These are phyloP conservation scores for Akabosia matsudoensis DNA, from an alignment of 1,140 invertebrate genomes.

Conservation along the genomic window DNA sequence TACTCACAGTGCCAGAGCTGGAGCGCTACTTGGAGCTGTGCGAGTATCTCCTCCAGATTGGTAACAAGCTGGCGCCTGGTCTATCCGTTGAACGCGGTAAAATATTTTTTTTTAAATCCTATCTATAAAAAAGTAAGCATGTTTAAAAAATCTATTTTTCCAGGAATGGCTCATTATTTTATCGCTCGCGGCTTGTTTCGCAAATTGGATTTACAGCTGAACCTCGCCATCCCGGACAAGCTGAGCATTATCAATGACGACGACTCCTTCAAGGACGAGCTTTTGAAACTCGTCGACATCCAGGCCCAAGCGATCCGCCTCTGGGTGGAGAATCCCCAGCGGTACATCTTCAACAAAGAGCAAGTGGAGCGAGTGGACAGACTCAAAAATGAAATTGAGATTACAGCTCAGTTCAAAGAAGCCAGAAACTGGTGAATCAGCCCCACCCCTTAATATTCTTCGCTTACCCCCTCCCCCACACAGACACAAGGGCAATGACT, in stretches of 20 bases:
- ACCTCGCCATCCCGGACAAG: background rate
- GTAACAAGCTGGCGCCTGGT: background rate
- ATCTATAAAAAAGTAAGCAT: background rate
- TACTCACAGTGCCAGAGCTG: background rate
- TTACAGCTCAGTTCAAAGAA: background rate
- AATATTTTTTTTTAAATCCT: background rate
- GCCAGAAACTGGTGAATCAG: too few species aligned
- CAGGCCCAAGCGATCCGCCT: background rate
- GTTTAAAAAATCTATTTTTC: background rate
- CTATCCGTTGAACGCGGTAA: background rate
- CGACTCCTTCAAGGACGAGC: background rate
- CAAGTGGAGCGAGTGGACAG: background rate
- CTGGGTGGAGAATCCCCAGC: background rate
- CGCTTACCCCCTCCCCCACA: too few species aligned
- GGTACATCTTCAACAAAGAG: background rate
- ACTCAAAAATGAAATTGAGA: background rate
- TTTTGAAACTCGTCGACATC: background rate
- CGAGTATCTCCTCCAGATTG: background rate
- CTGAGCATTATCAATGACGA: background rate
- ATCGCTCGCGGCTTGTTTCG: background rate
- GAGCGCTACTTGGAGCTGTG: background rate
- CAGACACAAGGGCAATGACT: too few species aligned
- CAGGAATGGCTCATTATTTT: background rate
- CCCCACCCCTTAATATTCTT: too few species aligned
- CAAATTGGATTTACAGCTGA: background rate